Evolutionary conservation across 1,140 invertebrate genomes (phyloP).

Genomic region (Amyelois transitella): DNA sequence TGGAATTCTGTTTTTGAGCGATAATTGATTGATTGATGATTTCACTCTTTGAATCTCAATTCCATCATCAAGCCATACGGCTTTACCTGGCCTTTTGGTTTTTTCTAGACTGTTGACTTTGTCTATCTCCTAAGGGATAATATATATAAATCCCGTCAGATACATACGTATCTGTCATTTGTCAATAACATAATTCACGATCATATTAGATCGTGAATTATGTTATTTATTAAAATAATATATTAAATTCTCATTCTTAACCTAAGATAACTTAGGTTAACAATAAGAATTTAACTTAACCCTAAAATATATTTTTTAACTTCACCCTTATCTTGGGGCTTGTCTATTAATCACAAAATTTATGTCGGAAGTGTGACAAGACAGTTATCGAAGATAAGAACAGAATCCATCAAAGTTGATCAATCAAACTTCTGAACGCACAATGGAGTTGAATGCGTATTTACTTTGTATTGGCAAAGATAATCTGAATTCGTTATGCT

Average conservation of each 20-base stretch:
- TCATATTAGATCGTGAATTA: neutral
- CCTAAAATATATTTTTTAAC: no score
- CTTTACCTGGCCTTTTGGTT: no score
- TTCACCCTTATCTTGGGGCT: neutral
- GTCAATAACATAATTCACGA: neutral
- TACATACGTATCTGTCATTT: no score
- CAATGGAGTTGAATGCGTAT: neutral
- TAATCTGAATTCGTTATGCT: neutral
- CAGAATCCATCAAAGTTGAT: constrained; percentile 5
- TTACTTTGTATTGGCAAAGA: constrained; percentile 1
- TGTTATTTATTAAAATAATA: neutral
- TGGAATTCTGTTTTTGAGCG: no score
- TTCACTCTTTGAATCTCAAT: no score
- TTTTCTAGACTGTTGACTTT: no score
- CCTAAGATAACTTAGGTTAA: neutral
- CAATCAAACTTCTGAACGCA: constrained; percentile 1
- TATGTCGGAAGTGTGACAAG: neutral
- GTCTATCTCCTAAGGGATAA: no score
- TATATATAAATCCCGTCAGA: no score
- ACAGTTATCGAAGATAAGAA: constrained; percentile 4
- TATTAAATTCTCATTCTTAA: neutral
- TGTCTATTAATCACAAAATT: neutral
- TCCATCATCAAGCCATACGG: no score
- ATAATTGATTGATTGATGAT: no score
- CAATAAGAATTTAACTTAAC: no score